Evolutionary conservation across 2,888 invertebrate genomes (phyloP), one percentile per base, ranked within the genome.

Genomic region (Brachypalpus laphriformis): DNA sequence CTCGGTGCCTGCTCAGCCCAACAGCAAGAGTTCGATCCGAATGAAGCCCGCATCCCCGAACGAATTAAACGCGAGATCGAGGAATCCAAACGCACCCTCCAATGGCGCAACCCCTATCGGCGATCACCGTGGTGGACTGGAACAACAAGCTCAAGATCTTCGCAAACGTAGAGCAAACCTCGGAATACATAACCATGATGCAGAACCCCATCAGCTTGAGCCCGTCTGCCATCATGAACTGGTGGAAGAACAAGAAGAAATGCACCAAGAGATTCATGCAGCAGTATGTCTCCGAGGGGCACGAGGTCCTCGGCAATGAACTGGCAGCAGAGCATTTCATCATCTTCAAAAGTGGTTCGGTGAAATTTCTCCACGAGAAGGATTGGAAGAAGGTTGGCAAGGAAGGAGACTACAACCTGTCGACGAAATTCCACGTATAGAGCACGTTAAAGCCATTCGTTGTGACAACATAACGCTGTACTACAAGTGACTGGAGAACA

Each of bases 321-420:
- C 92, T 99, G 87, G 97, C 97, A 1, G 95, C 97, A 0, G 95
- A 98, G 7, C 97, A 98, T 92, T 98, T 98, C 91, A 92, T 98
- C 57, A 93, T 96, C 1, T 93, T 93, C 90, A 93, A 97, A 28
- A 94, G 94, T n/a, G 97, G 96, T 1, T 89, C 90, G 1, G 91
- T 89, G 14, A 91, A 91, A 82, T 91, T 92, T 61, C 2, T 87
- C 0, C 87, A 90, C 49, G 89, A 89, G 75, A 87, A 82, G 0
- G 42, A 92, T 51, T 95, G 95, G 95, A 93, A 95, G 22, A 91
- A 92, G 82, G 94, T 94, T 56, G 92, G 93, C 88, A 91, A 93
- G 47, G 89, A 92, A 8, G 90, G 91, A 0, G 89, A 92, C 4
- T 93, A 93, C 78, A 89, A 93, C 3, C 90, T 98, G 49, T 97